Evolutionary conservation across 2,797 vertebrate species (phyloP).

Genomic region (Pelobates cultripes): DNA sequence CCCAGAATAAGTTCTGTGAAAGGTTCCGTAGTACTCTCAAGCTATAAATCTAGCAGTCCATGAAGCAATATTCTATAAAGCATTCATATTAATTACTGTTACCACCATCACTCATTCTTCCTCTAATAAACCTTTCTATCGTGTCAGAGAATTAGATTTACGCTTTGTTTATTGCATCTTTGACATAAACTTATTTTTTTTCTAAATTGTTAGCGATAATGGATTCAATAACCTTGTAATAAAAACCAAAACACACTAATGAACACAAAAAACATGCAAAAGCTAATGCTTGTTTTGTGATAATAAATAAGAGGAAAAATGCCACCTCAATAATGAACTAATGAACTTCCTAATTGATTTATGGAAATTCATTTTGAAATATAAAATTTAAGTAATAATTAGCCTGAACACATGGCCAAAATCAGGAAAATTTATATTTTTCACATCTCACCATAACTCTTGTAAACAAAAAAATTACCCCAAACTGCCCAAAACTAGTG

Average conservation of each 20-base stretch:
- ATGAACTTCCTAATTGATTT: background rate
- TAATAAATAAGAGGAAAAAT: background rate
- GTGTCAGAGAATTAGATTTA: background rate
- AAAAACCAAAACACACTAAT: background rate
- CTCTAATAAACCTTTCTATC: conserved; percentile 37
- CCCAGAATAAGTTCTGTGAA: too few species aligned
- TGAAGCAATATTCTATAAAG: conserved; percentile 8
- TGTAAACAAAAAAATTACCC: too few species aligned
- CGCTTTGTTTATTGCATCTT: conserved; percentile 37
- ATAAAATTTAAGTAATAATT: too few species aligned
- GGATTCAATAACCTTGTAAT: conserved; percentile 21
- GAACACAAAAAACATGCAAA: too few species aligned
- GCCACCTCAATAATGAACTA: background rate
- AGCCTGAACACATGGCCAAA: too few species aligned
- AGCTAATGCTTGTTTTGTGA: background rate
- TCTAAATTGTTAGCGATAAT: conserved; percentile 19
- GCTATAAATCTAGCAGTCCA: background rate
- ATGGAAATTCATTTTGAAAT: background rate
- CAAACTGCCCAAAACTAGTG: too few species aligned
- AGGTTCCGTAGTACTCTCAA: too few species aligned
- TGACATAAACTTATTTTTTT: conserved; percentile 36
- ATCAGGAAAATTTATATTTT: too few species aligned
- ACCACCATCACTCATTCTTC: conserved; percentile 37
- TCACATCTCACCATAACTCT: too few species aligned
- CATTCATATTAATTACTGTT: conserved; percentile 41